Percentiles rank a stretch among this genome's conserved stretches.
These are phyloP conservation scores for Troides aeacus DNA, from an alignment of 2,888 invertebrate genomes.

Conservation along the genomic window DNA sequence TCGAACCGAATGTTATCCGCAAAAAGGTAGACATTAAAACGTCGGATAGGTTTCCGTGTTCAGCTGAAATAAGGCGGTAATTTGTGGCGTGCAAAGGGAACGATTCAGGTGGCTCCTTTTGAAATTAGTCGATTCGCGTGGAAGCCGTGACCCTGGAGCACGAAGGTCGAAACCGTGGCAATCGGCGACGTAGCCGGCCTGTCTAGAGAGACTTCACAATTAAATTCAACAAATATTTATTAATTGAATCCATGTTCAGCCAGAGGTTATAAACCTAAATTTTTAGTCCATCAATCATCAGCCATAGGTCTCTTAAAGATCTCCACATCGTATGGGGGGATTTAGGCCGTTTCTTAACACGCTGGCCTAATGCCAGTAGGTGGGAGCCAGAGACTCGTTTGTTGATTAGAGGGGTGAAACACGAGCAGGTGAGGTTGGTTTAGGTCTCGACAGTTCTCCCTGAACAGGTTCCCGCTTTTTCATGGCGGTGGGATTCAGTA, in stretches of 20 bases:
- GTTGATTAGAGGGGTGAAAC: too few relatives aligned
- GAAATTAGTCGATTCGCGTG: slow-evolving; percentile 57
- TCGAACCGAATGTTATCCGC: not conserved
- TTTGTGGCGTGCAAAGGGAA: slow-evolving; percentile 55
- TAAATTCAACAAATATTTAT: slow-evolving; percentile 30
- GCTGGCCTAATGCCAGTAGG: too few relatives aligned
- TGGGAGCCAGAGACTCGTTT: too few relatives aligned
- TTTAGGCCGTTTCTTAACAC: too few relatives aligned
- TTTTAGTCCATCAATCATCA: too few relatives aligned
- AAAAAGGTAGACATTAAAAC: not conserved
- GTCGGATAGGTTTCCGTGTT: slow-evolving; percentile 40
- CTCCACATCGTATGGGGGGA: too few relatives aligned
- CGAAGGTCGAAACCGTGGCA: slow-evolving; percentile 65
- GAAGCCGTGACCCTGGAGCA: slow-evolving; percentile 52
- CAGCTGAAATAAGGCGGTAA: slow-evolving; percentile 42
- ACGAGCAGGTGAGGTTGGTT: too few relatives aligned
- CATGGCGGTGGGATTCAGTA: too few relatives aligned
- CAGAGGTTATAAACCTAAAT: not conserved
- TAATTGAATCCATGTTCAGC: slow-evolving; percentile 7
- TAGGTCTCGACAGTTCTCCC: too few relatives aligned
- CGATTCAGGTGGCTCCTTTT: slow-evolving; percentile 45
- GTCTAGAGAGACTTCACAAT: slow-evolving; percentile 24
- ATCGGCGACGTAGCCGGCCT: slow-evolving; percentile 52
- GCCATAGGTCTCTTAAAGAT: too few relatives aligned
- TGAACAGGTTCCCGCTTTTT: too few relatives aligned